phyloP scores from a whole-genome alignment of 2,113 vertebrate genomes.

The Rhadina sibilatrix region DNA sequence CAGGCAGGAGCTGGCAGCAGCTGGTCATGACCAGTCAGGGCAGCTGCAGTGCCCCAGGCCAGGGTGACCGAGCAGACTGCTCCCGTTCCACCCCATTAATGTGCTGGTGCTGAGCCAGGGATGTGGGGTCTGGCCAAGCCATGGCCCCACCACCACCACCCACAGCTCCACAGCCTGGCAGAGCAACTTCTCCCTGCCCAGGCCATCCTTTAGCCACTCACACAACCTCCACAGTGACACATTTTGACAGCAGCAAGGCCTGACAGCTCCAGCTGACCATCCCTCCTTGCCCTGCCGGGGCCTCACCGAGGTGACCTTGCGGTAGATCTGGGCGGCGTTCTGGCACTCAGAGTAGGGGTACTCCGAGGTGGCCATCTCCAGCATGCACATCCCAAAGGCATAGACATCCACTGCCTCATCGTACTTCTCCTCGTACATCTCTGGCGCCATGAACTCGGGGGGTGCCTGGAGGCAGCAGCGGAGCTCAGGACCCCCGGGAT shows the following conservation, averaged over 20 bases:
- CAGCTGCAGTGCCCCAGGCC: not conserved
- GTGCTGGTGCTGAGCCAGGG: rapidly evolving
- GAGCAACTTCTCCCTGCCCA: not conserved
- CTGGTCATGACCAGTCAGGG: rapidly evolving
- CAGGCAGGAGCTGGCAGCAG: not conserved
- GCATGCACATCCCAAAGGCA: slow-evolving; percentile 98
- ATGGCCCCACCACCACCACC: not conserved
- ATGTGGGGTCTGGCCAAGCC: not conserved
- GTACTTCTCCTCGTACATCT: slow-evolving; percentile 99
- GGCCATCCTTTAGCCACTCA: not conserved
- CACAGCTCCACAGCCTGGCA: not conserved
- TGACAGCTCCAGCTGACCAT: not conserved
- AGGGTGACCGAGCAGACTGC: not conserved
- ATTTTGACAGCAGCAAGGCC: not conserved
- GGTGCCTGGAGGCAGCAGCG: slow-evolving; percentile 76
- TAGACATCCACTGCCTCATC: slow-evolving; percentile 97
- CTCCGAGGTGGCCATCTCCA: slow-evolving; percentile 98
- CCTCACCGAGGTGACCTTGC: slow-evolving; percentile 97
- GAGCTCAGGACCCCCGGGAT: not conserved
- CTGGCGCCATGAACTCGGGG: slow-evolving; percentile 98
- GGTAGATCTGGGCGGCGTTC: slow-evolving; percentile 97
- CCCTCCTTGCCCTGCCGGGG: rapidly evolving
- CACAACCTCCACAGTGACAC: not conserved
- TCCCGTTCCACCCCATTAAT: slow-evolving; percentile 21
- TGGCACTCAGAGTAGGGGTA: slow-evolving; percentile 98